Percentiles rank a stretch among this genome's conserved stretches.
phyloP scores from a whole-genome alignment of 2,888 invertebrate species.

The Callyntrura guangdongensis region DNA sequence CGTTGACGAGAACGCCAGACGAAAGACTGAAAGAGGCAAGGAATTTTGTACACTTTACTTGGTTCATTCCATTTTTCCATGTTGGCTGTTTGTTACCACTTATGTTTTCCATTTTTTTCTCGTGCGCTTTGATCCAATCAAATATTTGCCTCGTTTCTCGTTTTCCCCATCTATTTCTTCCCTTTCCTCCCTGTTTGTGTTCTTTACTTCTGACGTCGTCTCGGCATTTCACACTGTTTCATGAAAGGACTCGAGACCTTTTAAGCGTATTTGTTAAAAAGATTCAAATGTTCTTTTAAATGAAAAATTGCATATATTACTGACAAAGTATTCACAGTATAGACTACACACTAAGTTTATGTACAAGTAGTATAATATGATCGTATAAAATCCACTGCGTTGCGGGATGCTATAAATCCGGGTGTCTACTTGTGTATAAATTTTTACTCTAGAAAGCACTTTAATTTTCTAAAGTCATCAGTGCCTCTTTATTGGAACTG shows the following conservation, averaged over 20 bases:
- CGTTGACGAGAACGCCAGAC: slow-evolving; percentile 25
- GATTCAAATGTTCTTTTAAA: slow-evolving; percentile 6
- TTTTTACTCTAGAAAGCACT: no score
- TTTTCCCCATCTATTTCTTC: slow-evolving; percentile 25
- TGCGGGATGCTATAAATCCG: no score
- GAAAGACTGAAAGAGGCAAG: slow-evolving; percentile 36
- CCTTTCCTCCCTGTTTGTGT: neutral
- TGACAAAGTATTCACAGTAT: neutral
- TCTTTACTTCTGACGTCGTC: slow-evolving; percentile 24
- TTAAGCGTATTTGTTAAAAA: slow-evolving; percentile 58
- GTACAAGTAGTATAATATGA: no score
- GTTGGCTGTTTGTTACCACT: slow-evolving; percentile 38
- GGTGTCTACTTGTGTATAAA: no score
- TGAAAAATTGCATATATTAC: neutral
- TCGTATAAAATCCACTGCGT: no score
- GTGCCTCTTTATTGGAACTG: neutral
- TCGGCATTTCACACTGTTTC: slow-evolving; percentile 19
- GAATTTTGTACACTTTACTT: slow-evolving; percentile 50
- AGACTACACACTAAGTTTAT: no score
- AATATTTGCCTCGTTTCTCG: slow-evolving; percentile 56
- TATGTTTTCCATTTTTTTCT: slow-evolving; percentile 27
- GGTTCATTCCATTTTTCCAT: slow-evolving; percentile 49
- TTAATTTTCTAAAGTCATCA: neutral
- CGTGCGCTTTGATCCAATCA: slow-evolving; percentile 55
- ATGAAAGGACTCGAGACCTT: slow-evolving; percentile 24